Base-by-base conservation (phyloP, 1,140 invertebrate genomes). In the Megalonaias nervosa region DNA sequence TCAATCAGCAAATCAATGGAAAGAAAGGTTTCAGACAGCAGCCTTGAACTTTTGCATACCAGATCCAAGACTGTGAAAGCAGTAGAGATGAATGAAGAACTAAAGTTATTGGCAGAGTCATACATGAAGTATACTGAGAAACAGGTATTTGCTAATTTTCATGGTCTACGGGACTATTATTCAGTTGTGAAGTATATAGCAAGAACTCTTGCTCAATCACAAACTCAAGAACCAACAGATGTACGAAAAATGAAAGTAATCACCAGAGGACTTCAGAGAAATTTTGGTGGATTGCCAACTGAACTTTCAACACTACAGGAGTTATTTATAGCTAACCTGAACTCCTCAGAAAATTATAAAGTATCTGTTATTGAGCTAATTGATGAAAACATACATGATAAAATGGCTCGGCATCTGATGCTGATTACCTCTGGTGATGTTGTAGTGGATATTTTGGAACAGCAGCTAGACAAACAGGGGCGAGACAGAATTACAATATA, bases 161-260 rank as follows among this genome's bases (percentile, higher is more conserved):
- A 86, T 81, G 86, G 86, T 5, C 68, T 88, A 4, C 70, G 86
- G 48, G 86, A 88, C 38, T 88, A 78, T 65, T 88, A 88, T 60
- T 82, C 84, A 15, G 70, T 88, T 23, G 83, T 84, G 11, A 88
- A 88, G 78, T 84, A 85, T 73, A 74, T 87, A 17, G 74, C 77
- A 2, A 80, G 67, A 66, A 65, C 75, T 26, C 64, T 66, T 17
- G 48, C 61, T 2, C 21, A 55, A 67, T 26, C n/a, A 31, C 13
- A 60, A 60, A 17, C 6, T 12, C 26, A 64, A 19, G 17, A 14
- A 9, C 0, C 21, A 21, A 38, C 3, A 61, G 16, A 14, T 21
- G 23, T 62, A 19, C 12, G 1, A 1, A 11, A 21, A 57, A 31
- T 72, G 9, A 19, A 78, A 21, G 57, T 58, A 56, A 31, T 61